phyloP scores from a whole-genome alignment of 1,140 invertebrate species.

The Drosophila obscura region DNA sequence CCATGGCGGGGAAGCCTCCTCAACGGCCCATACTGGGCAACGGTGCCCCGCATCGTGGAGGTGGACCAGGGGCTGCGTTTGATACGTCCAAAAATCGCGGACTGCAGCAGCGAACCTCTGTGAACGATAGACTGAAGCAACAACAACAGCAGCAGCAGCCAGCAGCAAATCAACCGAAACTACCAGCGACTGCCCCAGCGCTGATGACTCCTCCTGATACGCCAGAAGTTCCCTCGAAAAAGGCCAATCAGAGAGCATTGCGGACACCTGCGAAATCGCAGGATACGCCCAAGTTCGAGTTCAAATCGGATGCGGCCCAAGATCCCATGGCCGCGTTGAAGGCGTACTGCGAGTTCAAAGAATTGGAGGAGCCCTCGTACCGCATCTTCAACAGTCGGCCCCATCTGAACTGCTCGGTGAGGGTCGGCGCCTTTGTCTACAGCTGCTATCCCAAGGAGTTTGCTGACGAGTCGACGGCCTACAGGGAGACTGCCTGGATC shows the following conservation, averaged over 20 bases:
- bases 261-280: not conserved
- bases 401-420: slow-evolving; percentile 57
- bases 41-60: slow-evolving; percentile 44
- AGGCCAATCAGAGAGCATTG: not conserved
- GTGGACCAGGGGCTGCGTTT: not conserved
- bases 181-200: not conserved
- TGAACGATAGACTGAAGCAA: slow-evolving; percentile 62
- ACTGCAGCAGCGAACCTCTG: slow-evolving; percentile 44
- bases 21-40: slow-evolving; percentile 64
- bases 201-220: slow-evolving; percentile 57
- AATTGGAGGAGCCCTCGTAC: slow-evolving; percentile 46
- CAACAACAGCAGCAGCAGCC: slow-evolving; percentile 6
- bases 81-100: slow-evolving; percentile 15
- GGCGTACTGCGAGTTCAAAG: slow-evolving; percentile 55
- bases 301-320: slow-evolving; percentile 25
- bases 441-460: slow-evolving; percentile 74
- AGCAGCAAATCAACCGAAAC: not conserved
- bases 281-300: not conserved
- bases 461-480: slow-evolving; percentile 42
- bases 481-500: slow-evolving; percentile 48
- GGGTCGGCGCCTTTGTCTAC: slow-evolving; percentile 55
- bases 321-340: slow-evolving; percentile 52
- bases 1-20: slow-evolving; percentile 34
- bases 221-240: slow-evolving; percentile 19
- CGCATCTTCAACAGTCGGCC: slow-evolving; percentile 36